These are phyloP conservation scores for Cistogaster globosa DNA, from an alignment of 2,888 invertebrate species.

Conservation along the genomic window DNA sequence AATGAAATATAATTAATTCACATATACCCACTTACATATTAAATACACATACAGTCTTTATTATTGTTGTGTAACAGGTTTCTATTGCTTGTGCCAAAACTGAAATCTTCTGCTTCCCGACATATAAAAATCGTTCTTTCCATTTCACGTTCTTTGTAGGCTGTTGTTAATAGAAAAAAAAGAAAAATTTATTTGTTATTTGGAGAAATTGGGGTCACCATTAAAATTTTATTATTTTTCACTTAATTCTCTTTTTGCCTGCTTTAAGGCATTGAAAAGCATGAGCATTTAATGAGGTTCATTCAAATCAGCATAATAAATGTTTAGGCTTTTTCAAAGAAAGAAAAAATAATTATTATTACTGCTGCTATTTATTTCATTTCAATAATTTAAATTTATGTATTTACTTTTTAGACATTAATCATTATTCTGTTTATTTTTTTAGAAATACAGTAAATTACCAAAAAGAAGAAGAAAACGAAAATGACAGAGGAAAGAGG, in stretches of 20 bases:
- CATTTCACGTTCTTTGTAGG: background rate
- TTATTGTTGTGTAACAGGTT: slow-evolving; percentile 48
- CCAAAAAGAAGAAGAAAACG: no score
- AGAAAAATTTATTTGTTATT: background rate
- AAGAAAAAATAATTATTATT: background rate
- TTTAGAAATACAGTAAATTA: background rate
- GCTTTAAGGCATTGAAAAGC: background rate
- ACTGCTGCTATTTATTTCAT: background rate
- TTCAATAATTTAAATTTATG: background rate
- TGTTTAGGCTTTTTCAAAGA: slow-evolving; percentile 23
- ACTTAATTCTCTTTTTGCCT: slow-evolving; percentile 27
- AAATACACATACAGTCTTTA: background rate
- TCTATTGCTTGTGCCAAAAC: slow-evolving; percentile 19
- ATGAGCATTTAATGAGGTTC: slow-evolving; percentile 51
- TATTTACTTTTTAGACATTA: background rate
- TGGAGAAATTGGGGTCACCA: slow-evolving; percentile 56
- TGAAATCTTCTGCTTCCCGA: slow-evolving; percentile 5
- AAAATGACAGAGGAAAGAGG: no score
- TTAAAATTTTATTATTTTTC: slow-evolving; percentile 56
- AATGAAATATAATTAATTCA: no score
- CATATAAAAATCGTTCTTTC: background rate
- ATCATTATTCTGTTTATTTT: slow-evolving; percentile 44
- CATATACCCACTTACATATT: background rate
- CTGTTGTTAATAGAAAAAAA: background rate
- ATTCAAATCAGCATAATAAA: slow-evolving; percentile 54